Evolutionary conservation across 1,140 invertebrate species (phyloP), one percentile per base, ranked within the genome.

Genomic region (Ostrea denselamellosa): DNA sequence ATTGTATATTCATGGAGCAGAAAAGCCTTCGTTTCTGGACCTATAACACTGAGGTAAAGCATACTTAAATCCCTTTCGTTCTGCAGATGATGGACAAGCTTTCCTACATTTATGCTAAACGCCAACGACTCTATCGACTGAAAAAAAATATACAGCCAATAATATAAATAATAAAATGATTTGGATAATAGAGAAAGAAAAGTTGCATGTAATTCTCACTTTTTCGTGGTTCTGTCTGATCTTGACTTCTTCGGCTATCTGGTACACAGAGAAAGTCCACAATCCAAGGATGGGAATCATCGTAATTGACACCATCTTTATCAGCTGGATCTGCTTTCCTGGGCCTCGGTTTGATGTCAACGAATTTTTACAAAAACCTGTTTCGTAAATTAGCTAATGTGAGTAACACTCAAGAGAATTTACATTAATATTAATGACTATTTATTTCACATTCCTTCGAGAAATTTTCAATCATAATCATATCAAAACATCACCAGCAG

Each of bases 51-150:
- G 19, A 92, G 86, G 83, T 92, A 90, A 44, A 92, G 83, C n/a
- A 93, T 89, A 12, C 91, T 92, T 62, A 92, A 90, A 87, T 93
- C 92, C 51, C 93, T 82, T 84, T 94, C 93, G 17, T 89, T 85
- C 83, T 94, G 93, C 17, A 94, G 87, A 84, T 89, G 90, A 87
- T 94, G 92, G 5, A 94, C 89, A 0, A 93, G 83, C 58, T 91
- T 88, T 3, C 92, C 93, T 4, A 92, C 85, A 77, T 92, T 83
- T 2, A 88, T 88, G 83, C 92, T 92, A 3, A 91, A 86, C 22
- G 86, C 44, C 44, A 90, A 58, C 62, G 85, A 68, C 17, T 68
- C 62, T 58, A 77, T 56, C 17, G 83, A 77, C 87, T 88, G 22
- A 22, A 71, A 86, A 86, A 81, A 68, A 0, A 71, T 71, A 12